Conservation (phyloP, 2,888 invertebrate genomes). For the Rhogogaster chlorosoma region DNA sequence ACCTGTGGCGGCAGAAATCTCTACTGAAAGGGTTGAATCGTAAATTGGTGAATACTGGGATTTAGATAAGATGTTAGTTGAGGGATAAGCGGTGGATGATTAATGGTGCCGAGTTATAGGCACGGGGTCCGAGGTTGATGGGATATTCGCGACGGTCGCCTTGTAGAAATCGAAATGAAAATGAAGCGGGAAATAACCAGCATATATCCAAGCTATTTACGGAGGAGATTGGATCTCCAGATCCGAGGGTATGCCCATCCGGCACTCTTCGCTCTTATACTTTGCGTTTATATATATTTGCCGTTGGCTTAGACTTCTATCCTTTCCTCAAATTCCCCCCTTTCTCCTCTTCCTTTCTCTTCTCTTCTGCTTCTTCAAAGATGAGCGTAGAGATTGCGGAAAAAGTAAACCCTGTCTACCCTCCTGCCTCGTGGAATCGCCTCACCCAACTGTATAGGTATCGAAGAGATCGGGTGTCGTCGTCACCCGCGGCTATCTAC, state of each 20-base stretch:
- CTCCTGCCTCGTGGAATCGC: not conserved
- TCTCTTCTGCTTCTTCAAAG: not conserved
- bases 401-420: not conserved
- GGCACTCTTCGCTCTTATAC: conserved; percentile 14
- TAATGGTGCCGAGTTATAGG: not conserved
- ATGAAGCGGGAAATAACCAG: conserved; percentile 15
- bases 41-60: not conserved
- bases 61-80: conserved; percentile 5
- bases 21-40: not conserved
- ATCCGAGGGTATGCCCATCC: conserved; percentile 28
- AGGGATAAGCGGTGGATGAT: conserved; percentile 20
- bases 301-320: conserved; percentile 6
- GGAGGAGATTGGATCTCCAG: conserved; percentile 29
- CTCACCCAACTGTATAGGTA: not conserved
- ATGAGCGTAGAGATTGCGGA: not conserved
- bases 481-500: not conserved
- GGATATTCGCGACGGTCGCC: not conserved
- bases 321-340: conserved; percentile 28
- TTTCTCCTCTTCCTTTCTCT: not conserved
- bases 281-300: conserved; percentile 19
- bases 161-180: conserved; percentile 29
- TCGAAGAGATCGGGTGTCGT: conserved; percentile 14
- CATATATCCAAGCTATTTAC: conserved; percentile 33
- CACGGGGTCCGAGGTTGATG: not conserved
- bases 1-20: not conserved